A percentile compares a stretch with the other conserved stretches of the same genome.
phyloP scores from a whole-genome alignment of 2,797 vertebrate genomes.

The Gadopsis marmoratus region DNA sequence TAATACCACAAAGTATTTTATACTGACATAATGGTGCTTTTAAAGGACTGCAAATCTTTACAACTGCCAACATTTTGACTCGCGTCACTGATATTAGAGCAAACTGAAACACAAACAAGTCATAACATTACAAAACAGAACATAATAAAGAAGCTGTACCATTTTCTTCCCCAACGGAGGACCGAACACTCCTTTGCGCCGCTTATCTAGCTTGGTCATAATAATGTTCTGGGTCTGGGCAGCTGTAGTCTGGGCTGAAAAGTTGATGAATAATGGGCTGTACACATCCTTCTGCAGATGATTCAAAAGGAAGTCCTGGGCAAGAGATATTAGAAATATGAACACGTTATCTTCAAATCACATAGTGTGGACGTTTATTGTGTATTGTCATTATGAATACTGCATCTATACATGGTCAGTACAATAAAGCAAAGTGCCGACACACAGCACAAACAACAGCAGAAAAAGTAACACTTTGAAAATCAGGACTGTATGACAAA shows the following conservation, averaged over 20 bases:
- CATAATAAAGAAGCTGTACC: slow-evolving; percentile 75
- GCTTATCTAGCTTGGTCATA: slow-evolving; percentile 94
- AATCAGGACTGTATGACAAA: neutral
- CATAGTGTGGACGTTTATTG: neutral
- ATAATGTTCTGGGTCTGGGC: slow-evolving; percentile 94
- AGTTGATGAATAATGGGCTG: slow-evolving; percentile 92
- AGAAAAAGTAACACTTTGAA: neutral
- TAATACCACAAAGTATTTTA: neutral
- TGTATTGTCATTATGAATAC: neutral
- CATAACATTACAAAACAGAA: slow-evolving; percentile 6
- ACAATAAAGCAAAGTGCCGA: neutral
- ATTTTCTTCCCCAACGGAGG: slow-evolving; percentile 91
- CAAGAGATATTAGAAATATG: slow-evolving; percentile 33
- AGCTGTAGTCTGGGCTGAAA: slow-evolving; percentile 96
- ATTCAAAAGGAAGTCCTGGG: slow-evolving; percentile 92
- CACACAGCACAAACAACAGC: neutral
- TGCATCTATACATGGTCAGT: neutral
- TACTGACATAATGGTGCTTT: neutral
- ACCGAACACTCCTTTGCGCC: slow-evolving; percentile 91
- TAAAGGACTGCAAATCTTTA: neutral
- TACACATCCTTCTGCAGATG: slow-evolving; percentile 90
- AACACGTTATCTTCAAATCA: slow-evolving; percentile 30
- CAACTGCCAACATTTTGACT: slow-evolving; percentile 7
- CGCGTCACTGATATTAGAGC: neutral
- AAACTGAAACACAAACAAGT: slow-evolving; percentile 15